Evolutionary conservation across 2,797 vertebrate species (phyloP).

Genomic region (Eulemur mongoz): DNA sequence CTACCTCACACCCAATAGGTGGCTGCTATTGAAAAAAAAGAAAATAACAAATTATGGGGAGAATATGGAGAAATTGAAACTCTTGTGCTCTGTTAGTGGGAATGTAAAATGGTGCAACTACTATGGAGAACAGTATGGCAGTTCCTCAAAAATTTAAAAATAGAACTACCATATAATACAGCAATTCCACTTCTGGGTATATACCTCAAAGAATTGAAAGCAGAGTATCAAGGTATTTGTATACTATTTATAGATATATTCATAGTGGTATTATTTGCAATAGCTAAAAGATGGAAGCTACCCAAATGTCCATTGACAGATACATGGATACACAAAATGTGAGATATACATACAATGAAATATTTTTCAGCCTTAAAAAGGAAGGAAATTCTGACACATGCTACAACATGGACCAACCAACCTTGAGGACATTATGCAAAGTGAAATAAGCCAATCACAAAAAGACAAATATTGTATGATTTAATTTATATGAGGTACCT

Average conservation of each 20-base stretch:
- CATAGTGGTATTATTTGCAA: neutral
- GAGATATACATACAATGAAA: neutral
- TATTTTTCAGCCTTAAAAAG: neutral
- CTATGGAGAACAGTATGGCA: neutral
- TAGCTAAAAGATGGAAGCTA: neutral
- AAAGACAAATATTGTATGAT: neutral
- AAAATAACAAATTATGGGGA: neutral
- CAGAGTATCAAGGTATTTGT: neutral
- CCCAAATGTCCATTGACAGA: neutral
- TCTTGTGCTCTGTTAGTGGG: neutral
- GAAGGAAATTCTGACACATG: neutral
- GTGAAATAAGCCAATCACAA: neutral
- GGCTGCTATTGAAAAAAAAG: neutral
- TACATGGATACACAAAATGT: neutral
- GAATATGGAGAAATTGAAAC: neutral
- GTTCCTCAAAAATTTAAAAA: neutral
- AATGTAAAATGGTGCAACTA: neutral
- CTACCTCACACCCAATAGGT: neutral
- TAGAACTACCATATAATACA: neutral
- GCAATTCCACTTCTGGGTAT: neutral
- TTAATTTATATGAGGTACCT: neutral
- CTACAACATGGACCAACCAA: neutral
- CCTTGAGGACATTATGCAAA: neutral
- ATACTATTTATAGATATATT: neutral
- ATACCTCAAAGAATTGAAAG: neutral